Base-by-base conservation (phyloP, 2,888 invertebrate species). In the Tenthredo mesomela region DNA sequence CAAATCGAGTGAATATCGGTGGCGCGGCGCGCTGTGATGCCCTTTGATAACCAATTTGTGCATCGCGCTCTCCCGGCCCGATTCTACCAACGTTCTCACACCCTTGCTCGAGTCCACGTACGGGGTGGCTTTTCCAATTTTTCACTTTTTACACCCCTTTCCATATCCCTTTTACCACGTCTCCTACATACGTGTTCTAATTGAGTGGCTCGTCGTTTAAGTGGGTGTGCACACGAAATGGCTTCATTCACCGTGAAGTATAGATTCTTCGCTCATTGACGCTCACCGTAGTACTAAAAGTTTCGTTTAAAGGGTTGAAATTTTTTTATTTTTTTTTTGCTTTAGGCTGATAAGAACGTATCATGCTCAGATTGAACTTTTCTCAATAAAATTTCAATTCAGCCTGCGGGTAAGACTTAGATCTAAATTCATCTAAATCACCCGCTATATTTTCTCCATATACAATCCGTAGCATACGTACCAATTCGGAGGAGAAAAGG, bases 1-100 rank as follows among this genome's bases (percentile, higher is more conserved):
- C 90, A 90, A 91, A 91, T 91, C 91, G 90, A 90, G 90, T 88
- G 87, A 90, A 87, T 90, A 90, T 91, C 89, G 89, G 89, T 89
- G 88, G 86, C 86, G 88, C 88, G 85, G 87, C 88, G 83, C 88
- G 88, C 88, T 89, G 88, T 91, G 91, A 91, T 92, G 90, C 89
- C 90, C 91, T 92, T 92, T 93, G 92, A 92, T 92, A 91, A 91
- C 89, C 92, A 92, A 92, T 92, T 92, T 91, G 89, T 89, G 88
- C 89, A 89, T 89, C 87, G 73, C 82, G 87, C 88, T 87, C 88
- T 88, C 87, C 86, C 85, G 87, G 85, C 87, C 84, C 84, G 82
- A 75, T 84, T 84, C 84, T 29, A 40, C 82, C 67, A 40, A 12
- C 82, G 82, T 67, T 67, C 47, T 47, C 65, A 82, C 67, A 82